Evolutionary conservation across 2,797 vertebrate genomes (phyloP).

Genomic region (Nyctalus aviator): DNA sequence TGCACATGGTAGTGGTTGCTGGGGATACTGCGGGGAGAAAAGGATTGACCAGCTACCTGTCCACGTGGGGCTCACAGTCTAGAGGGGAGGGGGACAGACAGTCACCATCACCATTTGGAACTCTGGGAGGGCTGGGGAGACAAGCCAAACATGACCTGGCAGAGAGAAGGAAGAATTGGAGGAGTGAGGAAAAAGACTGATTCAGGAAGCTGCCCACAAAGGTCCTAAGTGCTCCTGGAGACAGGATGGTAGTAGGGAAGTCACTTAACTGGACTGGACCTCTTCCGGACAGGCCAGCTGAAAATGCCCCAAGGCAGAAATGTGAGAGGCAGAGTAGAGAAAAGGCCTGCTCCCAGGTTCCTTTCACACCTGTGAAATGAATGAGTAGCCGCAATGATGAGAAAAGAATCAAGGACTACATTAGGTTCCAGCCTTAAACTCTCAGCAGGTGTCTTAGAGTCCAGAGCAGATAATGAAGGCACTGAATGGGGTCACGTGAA

Average conservation of each 20-base stretch:
- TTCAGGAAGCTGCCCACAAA: background rate
- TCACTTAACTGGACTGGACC: background rate
- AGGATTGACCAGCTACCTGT: background rate
- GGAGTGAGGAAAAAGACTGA: background rate
- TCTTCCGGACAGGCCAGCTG: background rate
- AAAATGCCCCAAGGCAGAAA: background rate
- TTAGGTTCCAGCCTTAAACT: slow-evolving; percentile 9
- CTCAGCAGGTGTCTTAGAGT: background rate
- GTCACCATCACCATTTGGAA: slow-evolving; percentile 17
- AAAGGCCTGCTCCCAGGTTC: background rate
- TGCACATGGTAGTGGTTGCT: background rate
- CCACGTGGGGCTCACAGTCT: slow-evolving; percentile 47
- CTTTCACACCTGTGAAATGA: background rate
- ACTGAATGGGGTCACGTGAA: background rate
- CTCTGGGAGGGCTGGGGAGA: background rate
- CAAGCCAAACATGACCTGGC: background rate
- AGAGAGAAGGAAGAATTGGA: background rate
- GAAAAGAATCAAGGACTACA: background rate
- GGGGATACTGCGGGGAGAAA: background rate
- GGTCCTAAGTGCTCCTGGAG: background rate
- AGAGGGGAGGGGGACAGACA: background rate
- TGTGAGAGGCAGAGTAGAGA: background rate
- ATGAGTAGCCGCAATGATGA: background rate
- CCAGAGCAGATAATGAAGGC: slow-evolving; percentile 5
- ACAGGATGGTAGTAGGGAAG: background rate